Conservation (phyloP, 2,797 vertebrate genomes). For the Bufotes viridis region DNA sequence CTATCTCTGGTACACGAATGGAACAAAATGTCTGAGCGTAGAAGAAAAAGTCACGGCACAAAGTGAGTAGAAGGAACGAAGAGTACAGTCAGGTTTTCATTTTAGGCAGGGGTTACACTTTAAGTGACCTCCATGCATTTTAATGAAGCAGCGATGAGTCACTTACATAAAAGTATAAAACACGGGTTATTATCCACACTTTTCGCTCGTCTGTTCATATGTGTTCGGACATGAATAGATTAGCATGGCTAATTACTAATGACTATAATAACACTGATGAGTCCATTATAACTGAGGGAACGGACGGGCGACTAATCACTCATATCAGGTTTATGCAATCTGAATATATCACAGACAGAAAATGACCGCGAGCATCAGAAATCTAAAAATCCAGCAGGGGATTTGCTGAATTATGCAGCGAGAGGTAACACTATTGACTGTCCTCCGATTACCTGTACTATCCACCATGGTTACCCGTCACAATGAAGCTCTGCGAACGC, state of each 20-base stretch:
- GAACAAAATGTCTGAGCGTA: too few relatives aligned
- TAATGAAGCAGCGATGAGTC: background rate
- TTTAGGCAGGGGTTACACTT: background rate
- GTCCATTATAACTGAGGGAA: background rate
- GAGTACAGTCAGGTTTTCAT: background rate
- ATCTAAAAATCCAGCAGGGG: background rate
- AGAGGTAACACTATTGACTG: too few relatives aligned
- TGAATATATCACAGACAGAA: background rate
- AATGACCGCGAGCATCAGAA: background rate
- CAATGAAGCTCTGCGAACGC: too few relatives aligned
- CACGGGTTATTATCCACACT: background rate
- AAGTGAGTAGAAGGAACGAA: too few relatives aligned
- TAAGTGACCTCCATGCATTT: background rate
- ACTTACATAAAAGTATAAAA: background rate
- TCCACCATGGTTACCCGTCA: too few relatives aligned
- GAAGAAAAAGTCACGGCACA: too few relatives aligned
- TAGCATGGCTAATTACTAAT: constrained; percentile 18
- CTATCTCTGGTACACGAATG: too few relatives aligned
- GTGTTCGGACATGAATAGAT: background rate
- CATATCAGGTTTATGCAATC: background rate
- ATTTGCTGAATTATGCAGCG: too few relatives aligned
- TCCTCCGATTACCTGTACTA: too few relatives aligned
- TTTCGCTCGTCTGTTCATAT: background rate
- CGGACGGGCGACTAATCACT: background rate
- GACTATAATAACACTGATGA: constrained; percentile 4